Base-by-base conservation (phyloP, 2,888 invertebrate genomes). In the Campoletis raptor region DNA sequence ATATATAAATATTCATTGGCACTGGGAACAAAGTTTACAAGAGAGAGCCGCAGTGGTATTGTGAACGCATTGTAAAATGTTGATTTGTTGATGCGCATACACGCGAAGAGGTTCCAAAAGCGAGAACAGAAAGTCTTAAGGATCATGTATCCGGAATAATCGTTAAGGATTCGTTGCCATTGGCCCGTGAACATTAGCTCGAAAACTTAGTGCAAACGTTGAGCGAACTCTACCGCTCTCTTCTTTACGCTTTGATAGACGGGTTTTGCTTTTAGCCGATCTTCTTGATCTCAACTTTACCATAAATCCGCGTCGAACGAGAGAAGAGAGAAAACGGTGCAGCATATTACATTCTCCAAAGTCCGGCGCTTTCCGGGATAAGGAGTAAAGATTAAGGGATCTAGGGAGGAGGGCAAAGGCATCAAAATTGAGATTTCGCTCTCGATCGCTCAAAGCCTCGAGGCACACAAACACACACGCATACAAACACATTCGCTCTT, bases 291-390 rank as follows among this genome's bases (percentile, higher is more conserved):
- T 52, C 48, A n/a, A 37, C n/a, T 48, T 57, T 12, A 21, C 24
- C 30, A 54, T 54, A 42, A 48, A 61, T 36, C 40, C 80, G n/a
- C 9, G 45, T 36, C 24, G 18, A 48, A 24, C 61, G 61, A 72
- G 57, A 40, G 45, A 15, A 30, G 61, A 30, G 61, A 67, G 54
- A 61, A 42, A 36, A 69, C 21, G 24, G 37, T 40, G n/a, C 54
- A 67, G 79, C 67, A 84, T 84, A 86, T 86, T 84, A 73, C 84
- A 86, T 86, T 86, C 86, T 36, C n/a, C 81, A 70, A 69, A 79
- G 86, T 81, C 81, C 74, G 42, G 40, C 24, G 78, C 45, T 54
- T 54, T 8, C 61, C 12, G 5, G 48, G 66, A 66, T 21, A 72
- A 52, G 61, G 61, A 36, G 64, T 9, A 64, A 81, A 73, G 81